These are phyloP conservation scores for Elachura formosa DNA, from an alignment of 2,113 vertebrate species.

Conservation along the genomic window DNA sequence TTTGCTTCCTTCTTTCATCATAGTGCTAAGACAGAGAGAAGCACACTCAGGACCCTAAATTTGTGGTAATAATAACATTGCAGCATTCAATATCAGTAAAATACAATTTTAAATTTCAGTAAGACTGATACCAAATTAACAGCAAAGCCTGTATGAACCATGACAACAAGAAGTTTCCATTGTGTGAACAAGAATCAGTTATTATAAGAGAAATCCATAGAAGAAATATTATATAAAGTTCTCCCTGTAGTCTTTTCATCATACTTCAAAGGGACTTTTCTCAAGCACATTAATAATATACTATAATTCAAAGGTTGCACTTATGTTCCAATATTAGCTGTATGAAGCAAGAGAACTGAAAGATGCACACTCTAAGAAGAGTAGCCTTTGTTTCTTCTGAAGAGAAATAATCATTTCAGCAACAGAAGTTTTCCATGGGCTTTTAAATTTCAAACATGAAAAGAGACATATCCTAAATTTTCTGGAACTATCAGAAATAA, in stretches of 20 bases:
- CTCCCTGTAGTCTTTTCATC: background rate
- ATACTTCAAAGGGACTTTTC: conserved; percentile 13
- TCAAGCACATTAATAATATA: background rate
- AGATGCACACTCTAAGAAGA: background rate
- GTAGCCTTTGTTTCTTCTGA: background rate
- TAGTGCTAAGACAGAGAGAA: background rate
- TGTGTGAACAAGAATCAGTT: conserved; percentile 16
- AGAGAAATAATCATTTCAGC: background rate
- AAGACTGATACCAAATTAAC: background rate
- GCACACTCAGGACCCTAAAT: background rate
- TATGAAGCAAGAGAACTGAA: background rate
- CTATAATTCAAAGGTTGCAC: background rate
- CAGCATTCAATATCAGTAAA: background rate
- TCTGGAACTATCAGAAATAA: background rate
- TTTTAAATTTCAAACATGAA: background rate
- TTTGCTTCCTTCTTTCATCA: background rate
- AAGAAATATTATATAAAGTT: background rate
- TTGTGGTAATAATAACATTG: background rate
- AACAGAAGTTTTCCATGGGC: background rate
- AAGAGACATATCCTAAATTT: background rate
- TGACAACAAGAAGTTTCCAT: background rate
- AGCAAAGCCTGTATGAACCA: background rate
- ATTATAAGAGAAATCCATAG: background rate
- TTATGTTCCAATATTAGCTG: background rate
- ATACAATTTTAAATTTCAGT: background rate